Conservation (phyloP, 2,113 vertebrate genomes). For the Andinoacara biseriatus region DNA sequence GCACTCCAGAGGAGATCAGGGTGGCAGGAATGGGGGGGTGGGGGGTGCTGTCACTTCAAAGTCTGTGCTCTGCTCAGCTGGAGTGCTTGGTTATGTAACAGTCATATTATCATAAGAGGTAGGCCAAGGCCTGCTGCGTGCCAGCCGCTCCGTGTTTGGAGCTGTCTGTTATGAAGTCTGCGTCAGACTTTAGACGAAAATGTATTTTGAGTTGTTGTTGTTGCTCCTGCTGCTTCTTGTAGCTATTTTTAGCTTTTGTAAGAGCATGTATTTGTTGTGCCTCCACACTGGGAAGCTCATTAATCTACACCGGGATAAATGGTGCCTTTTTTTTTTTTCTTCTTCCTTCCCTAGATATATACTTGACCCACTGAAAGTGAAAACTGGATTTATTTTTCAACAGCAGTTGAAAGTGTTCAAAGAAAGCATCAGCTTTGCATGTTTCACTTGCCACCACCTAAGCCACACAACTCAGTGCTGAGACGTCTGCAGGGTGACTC, state of each 20-base stretch:
- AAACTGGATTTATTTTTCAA: not conserved
- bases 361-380: not conserved
- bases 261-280: not conserved
- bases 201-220: not conserved
- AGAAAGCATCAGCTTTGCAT: not conserved
- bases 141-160: not conserved
- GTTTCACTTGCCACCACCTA: not conserved
- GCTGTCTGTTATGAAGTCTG: not conserved
- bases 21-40: not conserved
- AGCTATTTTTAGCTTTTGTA: not conserved
- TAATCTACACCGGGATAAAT: not conserved
- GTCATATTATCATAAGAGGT: constrained; percentile 46
- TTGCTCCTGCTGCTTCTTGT: not conserved
- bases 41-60: constrained; percentile 59
- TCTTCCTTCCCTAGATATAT: not conserved
- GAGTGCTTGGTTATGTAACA: constrained; percentile 58
- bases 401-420: not conserved
- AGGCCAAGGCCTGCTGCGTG: constrained; percentile 27
- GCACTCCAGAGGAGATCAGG: constrained; percentile 41
- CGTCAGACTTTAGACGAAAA: not conserved
- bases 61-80: constrained; percentile 57
- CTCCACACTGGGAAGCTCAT: not conserved
- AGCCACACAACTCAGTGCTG: not conserved
- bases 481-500: not conserved
- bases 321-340: not conserved